Evolutionary conservation across 2,888 invertebrate genomes (phyloP), one percentile per base, ranked within the genome.

Genomic region (Rhagonycha fulva): DNA sequence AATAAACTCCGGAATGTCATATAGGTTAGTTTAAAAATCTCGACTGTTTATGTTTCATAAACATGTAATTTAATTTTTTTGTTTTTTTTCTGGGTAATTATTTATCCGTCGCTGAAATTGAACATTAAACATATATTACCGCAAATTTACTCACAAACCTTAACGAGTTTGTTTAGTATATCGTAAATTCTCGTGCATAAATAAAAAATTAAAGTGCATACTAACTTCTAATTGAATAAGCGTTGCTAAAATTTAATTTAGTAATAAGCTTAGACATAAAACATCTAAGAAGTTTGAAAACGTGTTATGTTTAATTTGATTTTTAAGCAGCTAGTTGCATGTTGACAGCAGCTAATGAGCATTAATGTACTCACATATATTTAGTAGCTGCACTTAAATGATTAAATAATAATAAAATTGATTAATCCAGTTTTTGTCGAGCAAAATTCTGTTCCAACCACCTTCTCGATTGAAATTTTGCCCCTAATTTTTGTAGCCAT

Each of bases 281-380:
- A 68, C 72, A 76, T 62, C 68, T 26, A 69, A 62, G 62, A 12
- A 23, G 63, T 76, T 73, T 78, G 47, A 76, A 78, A 78, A 76
- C 76, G 76, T 76, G 78, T 79, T 76, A 71, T 72, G 75, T 74
- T 75, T 77, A 79, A 80, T 80, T 76, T 79, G 76, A 77, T 80
- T 79, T 78, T 80, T 80, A 80, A 73, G 66, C 30, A 32, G 71
- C 28, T 63, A 71, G 24, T 66, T 47, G 47, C 30, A 32, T 66
- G 66, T 66, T 66, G 66, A 66, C 66, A 47, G 71, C 66, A 71
- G 71, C 66, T 66, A 71, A 66, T 19, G 71, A 60, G 71, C 63
- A 60, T 62, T 70, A 28, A 32, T 69, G 47, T 70, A 70, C 70
- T 24, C 62, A 62, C 26, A 14, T 12, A 23, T 70, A 70, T 70